These are phyloP conservation scores for Helicolenus hilgendorfi DNA, from an alignment of 2,797 vertebrate species.

Conservation along the genomic window DNA sequence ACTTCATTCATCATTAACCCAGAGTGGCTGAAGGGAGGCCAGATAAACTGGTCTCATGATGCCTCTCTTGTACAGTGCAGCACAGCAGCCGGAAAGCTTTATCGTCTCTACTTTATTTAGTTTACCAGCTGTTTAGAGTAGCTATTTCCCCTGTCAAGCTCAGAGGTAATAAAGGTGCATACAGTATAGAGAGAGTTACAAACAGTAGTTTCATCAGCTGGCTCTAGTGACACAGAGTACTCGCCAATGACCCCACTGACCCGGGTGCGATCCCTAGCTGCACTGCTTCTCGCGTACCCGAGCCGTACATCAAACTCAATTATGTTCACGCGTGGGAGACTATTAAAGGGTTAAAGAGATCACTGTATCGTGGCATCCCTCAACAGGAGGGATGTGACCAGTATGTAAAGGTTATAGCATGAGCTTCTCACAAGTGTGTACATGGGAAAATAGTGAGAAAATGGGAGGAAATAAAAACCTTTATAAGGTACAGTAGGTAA, in stretches of 20 bases:
- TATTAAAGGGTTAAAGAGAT: not conserved
- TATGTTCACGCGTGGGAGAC: not conserved
- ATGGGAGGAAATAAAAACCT: not conserved
- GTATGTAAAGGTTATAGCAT: not conserved
- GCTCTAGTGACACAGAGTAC: not conserved
- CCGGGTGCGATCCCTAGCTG: not conserved
- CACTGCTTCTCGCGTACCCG: not conserved
- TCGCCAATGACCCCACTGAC: not conserved
- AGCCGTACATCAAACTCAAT: not conserved
- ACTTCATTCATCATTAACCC: slow-evolving; percentile 16
- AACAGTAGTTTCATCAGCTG: not conserved
- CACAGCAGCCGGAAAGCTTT: not conserved
- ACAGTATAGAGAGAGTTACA: not conserved
- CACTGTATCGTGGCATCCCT: not conserved
- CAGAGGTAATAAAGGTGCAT: not conserved
- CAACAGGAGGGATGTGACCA: not conserved
- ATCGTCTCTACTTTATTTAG: not conserved
- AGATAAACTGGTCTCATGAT: slow-evolving; percentile 25
- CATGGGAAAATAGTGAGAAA: not conserved
- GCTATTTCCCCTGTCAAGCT: not conserved
- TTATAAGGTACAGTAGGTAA: not conserved
- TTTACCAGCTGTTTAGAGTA: not conserved
- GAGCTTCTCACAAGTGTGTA: not conserved
- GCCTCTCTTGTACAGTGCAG: not conserved
- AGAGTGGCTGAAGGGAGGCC: slow-evolving; percentile 7